phyloP scores from a whole-genome alignment of 2,113 vertebrate genomes.

The Vidua macroura region DNA sequence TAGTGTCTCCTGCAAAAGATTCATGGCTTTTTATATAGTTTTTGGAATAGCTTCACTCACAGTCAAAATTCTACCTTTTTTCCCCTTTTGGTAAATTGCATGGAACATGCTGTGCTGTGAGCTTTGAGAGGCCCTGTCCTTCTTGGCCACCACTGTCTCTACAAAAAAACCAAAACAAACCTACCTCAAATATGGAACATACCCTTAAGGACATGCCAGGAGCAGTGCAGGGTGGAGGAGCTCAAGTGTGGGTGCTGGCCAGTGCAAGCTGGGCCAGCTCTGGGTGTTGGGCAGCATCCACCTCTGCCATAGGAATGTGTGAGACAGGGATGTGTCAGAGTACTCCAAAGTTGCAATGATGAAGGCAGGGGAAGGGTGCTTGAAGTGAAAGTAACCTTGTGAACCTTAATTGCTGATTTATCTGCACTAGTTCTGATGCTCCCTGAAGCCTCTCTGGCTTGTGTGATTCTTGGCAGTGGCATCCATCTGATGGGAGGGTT shows the following conservation, averaged over 20 bases:
- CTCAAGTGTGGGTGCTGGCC: not conserved
- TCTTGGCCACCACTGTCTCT: not conserved
- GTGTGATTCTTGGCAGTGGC: not conserved
- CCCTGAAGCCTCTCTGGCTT: not conserved
- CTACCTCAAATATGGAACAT: not conserved
- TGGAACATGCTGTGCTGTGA: not conserved
- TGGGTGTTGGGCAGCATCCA: fast-evolving
- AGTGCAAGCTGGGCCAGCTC: not conserved
- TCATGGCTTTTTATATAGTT: not conserved
- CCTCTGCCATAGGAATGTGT: not conserved
- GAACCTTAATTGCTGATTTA: not conserved
- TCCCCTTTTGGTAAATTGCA: not conserved
- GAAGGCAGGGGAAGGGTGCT: not conserved
- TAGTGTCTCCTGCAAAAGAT: not conserved
- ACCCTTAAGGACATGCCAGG: fast-evolving
- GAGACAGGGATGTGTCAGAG: not conserved
- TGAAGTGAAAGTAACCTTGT: not conserved
- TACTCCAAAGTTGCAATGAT: not conserved
- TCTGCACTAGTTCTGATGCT: not conserved
- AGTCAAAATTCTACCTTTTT: not conserved
- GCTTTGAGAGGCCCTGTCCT: not conserved
- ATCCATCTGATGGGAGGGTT: not conserved
- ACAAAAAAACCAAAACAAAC: not conserved
- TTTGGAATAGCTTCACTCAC: not conserved
- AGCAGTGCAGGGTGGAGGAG: not conserved